These are phyloP conservation scores for Lophochroa leadbeateri DNA, from an alignment of 2,113 vertebrate species.

Conservation along the genomic window DNA sequence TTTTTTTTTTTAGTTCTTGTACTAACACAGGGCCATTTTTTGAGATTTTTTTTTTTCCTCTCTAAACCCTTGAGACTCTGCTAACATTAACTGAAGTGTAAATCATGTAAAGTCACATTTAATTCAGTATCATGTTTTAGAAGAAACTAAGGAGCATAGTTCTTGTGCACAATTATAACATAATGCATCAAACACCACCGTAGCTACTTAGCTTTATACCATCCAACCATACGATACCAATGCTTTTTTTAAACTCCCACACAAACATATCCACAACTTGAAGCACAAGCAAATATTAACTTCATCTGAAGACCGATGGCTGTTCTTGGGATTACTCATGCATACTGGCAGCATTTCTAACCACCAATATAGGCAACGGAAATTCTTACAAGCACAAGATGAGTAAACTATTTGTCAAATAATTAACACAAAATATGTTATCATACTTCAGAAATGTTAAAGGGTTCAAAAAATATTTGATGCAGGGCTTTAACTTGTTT, in stretches of 20 bases:
- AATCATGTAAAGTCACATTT: not conserved
- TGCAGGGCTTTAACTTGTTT: not conserved
- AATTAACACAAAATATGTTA: not conserved
- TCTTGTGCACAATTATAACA: not conserved
- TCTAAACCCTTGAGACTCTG: not conserved
- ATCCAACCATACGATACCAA: not conserved
- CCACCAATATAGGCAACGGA: not conserved
- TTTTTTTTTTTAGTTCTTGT: not conserved
- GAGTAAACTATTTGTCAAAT: not conserved
- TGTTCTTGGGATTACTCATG: not conserved
- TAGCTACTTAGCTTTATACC: not conserved
- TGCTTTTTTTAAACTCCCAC: not conserved
- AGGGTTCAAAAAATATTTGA: not conserved
- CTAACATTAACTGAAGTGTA: not conserved
- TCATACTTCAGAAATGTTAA: not conserved
- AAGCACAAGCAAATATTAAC: constrained; percentile 20
- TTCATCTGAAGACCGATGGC: not conserved
- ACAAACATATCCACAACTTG: not conserved
- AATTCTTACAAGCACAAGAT: constrained; percentile 10
- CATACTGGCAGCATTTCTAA: not conserved
- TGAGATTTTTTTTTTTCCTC: not conserved
- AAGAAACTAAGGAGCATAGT: not conserved
- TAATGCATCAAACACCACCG: not conserved
- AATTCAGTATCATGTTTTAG: not conserved
- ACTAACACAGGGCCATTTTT: not conserved